These are phyloP conservation scores for Collichthys lucidus DNA, from an alignment of 2,113 vertebrate genomes.

Conservation along the genomic window DNA sequence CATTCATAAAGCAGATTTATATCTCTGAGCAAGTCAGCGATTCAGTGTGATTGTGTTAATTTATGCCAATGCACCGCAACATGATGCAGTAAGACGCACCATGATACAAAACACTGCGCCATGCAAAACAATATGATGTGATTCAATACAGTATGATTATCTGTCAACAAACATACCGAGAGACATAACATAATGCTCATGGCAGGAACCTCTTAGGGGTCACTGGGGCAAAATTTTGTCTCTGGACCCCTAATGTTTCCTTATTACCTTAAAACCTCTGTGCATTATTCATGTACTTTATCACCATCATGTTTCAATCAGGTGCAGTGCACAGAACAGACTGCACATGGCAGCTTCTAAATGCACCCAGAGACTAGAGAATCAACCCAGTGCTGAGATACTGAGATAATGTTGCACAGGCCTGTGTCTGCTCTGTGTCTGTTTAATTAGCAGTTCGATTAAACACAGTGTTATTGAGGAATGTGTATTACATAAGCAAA, in stretches of 20 bases:
- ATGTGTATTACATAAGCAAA: too few relatives aligned
- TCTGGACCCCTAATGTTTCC: background rate
- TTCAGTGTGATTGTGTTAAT: constrained; percentile 33
- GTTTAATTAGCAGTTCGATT: too few relatives aligned
- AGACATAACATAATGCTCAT: background rate
- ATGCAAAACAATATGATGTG: background rate
- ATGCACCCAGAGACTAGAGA: background rate
- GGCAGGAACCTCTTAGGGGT: background rate
- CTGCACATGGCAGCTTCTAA: background rate
- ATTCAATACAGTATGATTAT: background rate
- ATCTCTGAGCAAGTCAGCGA: constrained; percentile 50
- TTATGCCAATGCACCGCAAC: constrained; percentile 46
- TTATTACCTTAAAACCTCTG: background rate
- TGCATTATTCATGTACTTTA: background rate
- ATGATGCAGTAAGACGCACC: constrained; percentile 17
- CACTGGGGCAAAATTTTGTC: background rate
- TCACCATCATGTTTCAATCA: background rate
- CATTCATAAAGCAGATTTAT: constrained; percentile 65
- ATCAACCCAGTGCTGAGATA: background rate
- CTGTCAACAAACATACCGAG: background rate
- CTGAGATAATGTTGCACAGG: background rate
- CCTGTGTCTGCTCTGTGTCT: too few relatives aligned
- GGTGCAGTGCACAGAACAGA: background rate
- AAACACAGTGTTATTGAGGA: too few relatives aligned
- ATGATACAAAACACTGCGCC: background rate